phyloP scores from a whole-genome alignment of 2,113 vertebrate species.

The Aegotheles bennettii region DNA sequence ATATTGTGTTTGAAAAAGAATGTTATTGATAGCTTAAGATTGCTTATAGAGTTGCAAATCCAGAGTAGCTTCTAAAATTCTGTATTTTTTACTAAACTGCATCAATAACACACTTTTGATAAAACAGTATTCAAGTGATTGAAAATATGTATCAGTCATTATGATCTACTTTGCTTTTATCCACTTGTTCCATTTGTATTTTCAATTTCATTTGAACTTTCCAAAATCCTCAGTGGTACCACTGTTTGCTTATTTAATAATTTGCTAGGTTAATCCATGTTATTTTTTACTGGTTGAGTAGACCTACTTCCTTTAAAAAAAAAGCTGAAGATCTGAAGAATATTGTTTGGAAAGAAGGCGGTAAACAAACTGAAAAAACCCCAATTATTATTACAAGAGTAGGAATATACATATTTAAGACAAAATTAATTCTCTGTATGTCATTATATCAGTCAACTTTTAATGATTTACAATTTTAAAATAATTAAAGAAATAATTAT shows the following conservation, averaged over 20 bases:
- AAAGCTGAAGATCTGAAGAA: neutral
- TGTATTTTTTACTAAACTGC: neutral
- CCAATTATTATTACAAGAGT: neutral
- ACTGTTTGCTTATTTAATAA: neutral
- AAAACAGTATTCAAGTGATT: neutral
- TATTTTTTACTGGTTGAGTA: neutral
- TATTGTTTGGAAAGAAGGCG: neutral
- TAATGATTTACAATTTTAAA: neutral
- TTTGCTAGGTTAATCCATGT: neutral
- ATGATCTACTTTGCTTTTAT: neutral
- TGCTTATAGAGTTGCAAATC: neutral
- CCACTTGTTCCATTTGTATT: neutral
- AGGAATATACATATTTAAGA: neutral
- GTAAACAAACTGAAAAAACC: neutral
- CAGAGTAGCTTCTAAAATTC: neutral
- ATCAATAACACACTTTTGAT: neutral
- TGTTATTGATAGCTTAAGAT: neutral
- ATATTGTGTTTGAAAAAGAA: neutral
- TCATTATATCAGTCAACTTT: neutral
- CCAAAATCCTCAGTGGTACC: fast-evolving
- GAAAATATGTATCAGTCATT: neutral
- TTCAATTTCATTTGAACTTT: neutral
- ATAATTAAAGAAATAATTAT: neutral
- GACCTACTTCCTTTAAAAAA: neutral
- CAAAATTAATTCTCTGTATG: neutral